Evolutionary conservation across 1,140 invertebrate species (phyloP), one percentile per base, ranked within the genome.

Genomic region (Teleogryllus occipitalis): DNA sequence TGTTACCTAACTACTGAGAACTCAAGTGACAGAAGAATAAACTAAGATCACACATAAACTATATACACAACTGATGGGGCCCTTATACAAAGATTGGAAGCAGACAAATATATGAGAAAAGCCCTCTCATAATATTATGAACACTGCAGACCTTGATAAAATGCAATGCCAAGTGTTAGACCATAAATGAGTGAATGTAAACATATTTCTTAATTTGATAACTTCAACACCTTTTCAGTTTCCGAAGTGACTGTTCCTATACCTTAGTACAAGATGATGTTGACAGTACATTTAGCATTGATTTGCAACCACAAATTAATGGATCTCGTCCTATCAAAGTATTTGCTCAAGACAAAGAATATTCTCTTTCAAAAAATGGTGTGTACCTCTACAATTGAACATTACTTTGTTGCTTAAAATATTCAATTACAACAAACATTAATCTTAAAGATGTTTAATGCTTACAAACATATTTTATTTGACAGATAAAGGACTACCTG

Each of bases 261-360:
- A 89, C 90, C 0, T 83, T 94, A n/a, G 85, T 93, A 0, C 88
- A 89, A 4, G 93, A 94, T 82, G 83, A 88, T 0, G 83, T 87
- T 4, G 90, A 92, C 76, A 90, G 90, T 75, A 89, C 90, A 4
- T 8, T 89, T 87, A 81, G 76, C 73, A 22, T 74, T 27, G 74
- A 80, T 8, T 87, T 86, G 80, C 83, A 84, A 72, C 84, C 83
- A 7, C 82, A 84, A 4, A 83, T 84, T 8, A 83, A 86, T 47
- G 92, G 92, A 81, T 87, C 88, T 0, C 88, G 87, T 48, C 86
- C 89, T 12, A 84, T 95, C 3, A 89, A 89, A 73, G 85, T 96
- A 12, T 94, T 90, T 79, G 83, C 93, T 73, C 90, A 93, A 81
- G 90, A 92, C 7, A 92, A 92, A 82, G 87, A 90, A 72, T 95